A percentile compares a stretch with the other conserved stretches of the same genome.
Evolutionary conservation across 2,888 invertebrate genomes (phyloP).

Genomic region (Chouioia cunea): DNA sequence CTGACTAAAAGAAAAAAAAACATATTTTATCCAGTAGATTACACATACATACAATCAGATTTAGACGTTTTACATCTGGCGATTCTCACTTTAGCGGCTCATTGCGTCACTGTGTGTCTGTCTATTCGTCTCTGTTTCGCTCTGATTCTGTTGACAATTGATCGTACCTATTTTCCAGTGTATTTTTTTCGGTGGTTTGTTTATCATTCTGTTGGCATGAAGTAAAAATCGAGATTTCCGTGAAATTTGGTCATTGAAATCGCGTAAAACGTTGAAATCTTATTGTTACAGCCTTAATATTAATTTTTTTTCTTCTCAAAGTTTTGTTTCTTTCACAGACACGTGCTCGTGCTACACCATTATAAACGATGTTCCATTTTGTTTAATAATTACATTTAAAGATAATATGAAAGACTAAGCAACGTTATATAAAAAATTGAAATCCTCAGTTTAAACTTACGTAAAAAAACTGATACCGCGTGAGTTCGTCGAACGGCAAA

Average conservation of each 20-base stretch:
- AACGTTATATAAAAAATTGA: conserved; percentile 45
- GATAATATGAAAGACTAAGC: conserved; percentile 42
- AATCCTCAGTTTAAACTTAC: conserved; percentile 1
- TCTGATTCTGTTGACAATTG: conserved; percentile 32
- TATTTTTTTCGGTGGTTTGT: too few species aligned
- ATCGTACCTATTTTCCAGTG: conserved; percentile 8
- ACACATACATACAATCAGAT: conserved; percentile 44
- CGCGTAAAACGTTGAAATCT: conserved; percentile 37
- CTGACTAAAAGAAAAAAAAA: conserved; percentile 24
- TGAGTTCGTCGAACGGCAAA: not conserved
- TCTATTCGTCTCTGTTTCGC: conserved; percentile 24
- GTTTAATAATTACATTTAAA: conserved; percentile 29
- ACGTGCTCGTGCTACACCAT: conserved; percentile 19
- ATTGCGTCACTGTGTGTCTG: conserved; percentile 1
- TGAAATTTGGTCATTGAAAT: conserved; percentile 12
- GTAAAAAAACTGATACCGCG: conserved; percentile 2
- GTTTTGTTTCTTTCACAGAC: conserved; percentile 22
- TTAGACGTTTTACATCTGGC: conserved; percentile 41
- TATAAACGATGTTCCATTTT: conserved; percentile 26
- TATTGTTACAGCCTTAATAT: conserved; percentile 36
- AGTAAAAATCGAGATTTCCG: conserved; percentile 7
- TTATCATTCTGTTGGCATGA: too few species aligned
- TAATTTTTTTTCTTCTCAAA: conserved; percentile 27
- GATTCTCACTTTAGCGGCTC: conserved; percentile 26
- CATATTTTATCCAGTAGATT: conserved; percentile 39